Conservation (phyloP, 2,113 vertebrate species). For the Sardina pilchardus region DNA sequence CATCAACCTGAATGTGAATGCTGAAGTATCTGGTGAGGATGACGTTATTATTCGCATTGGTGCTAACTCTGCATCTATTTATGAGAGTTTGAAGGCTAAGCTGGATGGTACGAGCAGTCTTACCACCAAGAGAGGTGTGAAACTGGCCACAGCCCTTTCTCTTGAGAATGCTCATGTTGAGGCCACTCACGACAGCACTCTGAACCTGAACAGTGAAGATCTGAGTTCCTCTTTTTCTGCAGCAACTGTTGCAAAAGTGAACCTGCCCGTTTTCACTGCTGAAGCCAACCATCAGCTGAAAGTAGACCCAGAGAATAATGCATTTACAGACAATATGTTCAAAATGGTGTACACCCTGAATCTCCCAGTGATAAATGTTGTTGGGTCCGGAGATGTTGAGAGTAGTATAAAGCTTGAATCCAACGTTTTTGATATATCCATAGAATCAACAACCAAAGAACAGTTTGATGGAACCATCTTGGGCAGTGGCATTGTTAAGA, state of each 20-base stretch:
- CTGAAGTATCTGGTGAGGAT: constrained; percentile 76
- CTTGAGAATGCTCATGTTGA: constrained; percentile 76
- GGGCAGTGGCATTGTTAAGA: constrained; percentile 68
- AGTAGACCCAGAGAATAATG: constrained; percentile 69
- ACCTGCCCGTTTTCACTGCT: constrained; percentile 68
- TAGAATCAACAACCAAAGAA: constrained; percentile 73
- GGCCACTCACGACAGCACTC: constrained; percentile 81
- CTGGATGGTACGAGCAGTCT: constrained; percentile 85
- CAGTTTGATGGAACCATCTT: constrained; percentile 73
- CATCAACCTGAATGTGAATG: constrained; percentile 80
- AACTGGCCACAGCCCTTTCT: constrained; percentile 83
- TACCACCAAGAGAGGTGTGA: constrained; percentile 82
- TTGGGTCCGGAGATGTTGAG: constrained; percentile 45
- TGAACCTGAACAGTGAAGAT: constrained; percentile 71
- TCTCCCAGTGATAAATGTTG: constrained; percentile 65
- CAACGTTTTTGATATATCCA: constrained; percentile 74
- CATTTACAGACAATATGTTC: constrained; percentile 72
- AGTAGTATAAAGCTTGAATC: constrained; percentile 59
- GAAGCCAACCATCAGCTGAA: constrained; percentile 81
- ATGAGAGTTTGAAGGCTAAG: constrained; percentile 81
- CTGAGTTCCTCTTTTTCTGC: constrained; percentile 66
- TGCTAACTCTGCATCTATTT: constrained; percentile 78
- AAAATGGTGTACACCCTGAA: constrained; percentile 66
- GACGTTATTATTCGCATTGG: constrained; percentile 81
- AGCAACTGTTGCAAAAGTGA: constrained; percentile 69